phyloP scores from a whole-genome alignment of 2,113 vertebrate genomes.

The Cathartes aura region DNA sequence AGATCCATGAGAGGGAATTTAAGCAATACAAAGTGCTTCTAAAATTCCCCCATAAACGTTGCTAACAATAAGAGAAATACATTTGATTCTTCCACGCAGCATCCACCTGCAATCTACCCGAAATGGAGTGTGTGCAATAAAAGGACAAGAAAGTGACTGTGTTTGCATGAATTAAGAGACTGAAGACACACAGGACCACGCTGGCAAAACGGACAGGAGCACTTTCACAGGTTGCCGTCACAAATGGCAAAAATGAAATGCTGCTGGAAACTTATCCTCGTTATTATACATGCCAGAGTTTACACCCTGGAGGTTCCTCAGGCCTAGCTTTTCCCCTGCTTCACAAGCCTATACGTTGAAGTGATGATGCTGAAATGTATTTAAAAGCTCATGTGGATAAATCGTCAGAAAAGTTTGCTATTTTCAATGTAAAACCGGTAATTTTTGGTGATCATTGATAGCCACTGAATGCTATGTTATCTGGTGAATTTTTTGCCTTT shows the following conservation, averaged over 20 bases:
- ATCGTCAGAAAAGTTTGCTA: background rate
- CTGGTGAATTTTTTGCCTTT: background rate
- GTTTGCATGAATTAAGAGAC: background rate
- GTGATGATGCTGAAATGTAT: background rate
- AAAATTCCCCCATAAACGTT: background rate
- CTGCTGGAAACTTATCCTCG: accelerated
- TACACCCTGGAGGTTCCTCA: background rate
- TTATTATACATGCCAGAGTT: background rate
- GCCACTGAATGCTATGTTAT: background rate
- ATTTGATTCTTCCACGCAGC: background rate
- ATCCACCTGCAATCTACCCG: background rate
- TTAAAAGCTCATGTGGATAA: background rate
- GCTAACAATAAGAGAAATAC: background rate
- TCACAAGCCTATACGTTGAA: background rate
- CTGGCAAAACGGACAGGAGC: background rate
- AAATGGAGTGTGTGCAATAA: background rate
- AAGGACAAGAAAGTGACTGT: background rate
- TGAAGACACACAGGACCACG: background rate
- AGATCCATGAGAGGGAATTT: background rate
- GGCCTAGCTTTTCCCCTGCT: background rate
- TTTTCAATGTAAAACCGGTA: background rate
- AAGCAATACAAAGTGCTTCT: background rate
- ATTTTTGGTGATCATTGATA: background rate
- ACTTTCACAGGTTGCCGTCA: background rate
- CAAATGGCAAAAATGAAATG: background rate